phyloP scores from a whole-genome alignment of 2,888 invertebrate genomes.

The Mimas tiliae region DNA sequence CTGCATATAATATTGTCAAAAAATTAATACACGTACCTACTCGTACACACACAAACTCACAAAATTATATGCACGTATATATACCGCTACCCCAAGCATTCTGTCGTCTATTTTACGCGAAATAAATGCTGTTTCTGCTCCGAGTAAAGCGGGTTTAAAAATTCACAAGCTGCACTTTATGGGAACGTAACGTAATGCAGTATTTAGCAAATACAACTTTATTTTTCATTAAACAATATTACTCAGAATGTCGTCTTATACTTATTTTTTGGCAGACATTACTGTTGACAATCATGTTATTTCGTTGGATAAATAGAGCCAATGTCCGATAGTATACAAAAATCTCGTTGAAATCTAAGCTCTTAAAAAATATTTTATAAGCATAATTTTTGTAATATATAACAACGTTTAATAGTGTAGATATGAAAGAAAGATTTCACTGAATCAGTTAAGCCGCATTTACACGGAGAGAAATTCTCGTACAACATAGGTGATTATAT shows the following conservation, averaged over 20 bases:
- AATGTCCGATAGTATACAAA: too few relatives aligned
- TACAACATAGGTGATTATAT: too few relatives aligned
- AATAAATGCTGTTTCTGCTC: conserved; percentile 11
- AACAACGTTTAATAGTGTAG: too few relatives aligned
- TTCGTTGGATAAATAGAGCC: too few relatives aligned
- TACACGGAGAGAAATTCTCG: too few relatives aligned
- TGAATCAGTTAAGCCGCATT: too few relatives aligned
- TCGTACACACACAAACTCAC: not conserved
- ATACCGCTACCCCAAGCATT: not conserved
- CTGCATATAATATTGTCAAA: too few relatives aligned
- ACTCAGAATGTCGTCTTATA: not conserved
- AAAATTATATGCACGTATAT: not conserved
- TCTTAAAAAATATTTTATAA: too few relatives aligned
- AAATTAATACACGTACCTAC: too few relatives aligned
- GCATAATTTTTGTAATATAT: too few relatives aligned
- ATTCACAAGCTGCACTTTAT: conserved; percentile 13
- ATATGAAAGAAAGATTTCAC: too few relatives aligned
- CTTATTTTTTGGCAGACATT: not conserved
- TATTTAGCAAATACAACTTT: conserved; percentile 4
- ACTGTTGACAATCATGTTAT: not conserved
- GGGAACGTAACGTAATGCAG: not conserved
- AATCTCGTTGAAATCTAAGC: too few relatives aligned
- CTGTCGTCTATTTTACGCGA: conserved; percentile 2
- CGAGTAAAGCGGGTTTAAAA: not conserved
- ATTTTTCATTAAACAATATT: conserved; percentile 3